phyloP scores from a whole-genome alignment of 1,140 invertebrate genomes.

The Brachionus calyciflorus region DNA sequence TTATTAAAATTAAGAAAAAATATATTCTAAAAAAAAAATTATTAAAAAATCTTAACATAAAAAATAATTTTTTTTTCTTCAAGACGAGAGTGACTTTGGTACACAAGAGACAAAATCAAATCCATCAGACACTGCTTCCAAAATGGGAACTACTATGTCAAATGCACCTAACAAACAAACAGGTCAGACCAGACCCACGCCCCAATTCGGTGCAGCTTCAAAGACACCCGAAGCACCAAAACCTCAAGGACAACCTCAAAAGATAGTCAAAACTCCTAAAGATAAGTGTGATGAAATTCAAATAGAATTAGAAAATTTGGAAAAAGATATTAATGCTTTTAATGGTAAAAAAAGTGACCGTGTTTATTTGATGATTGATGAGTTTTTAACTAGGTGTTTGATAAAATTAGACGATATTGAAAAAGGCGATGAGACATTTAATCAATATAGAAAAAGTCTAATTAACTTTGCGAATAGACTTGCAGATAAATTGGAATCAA shows the following conservation, averaged over 20 bases:
- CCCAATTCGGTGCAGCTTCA: not conserved
- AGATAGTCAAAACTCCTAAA: constrained; percentile 10
- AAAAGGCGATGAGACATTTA: constrained; percentile 17
- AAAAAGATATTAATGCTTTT: constrained; percentile 32
- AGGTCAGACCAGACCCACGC: not conserved
- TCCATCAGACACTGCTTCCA: not conserved
- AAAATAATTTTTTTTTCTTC: not conserved
- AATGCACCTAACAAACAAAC: not conserved
- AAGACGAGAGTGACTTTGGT: constrained; percentile 11
- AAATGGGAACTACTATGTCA: constrained; percentile 35
- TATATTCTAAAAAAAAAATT: constrained; percentile 11
- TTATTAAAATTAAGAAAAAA: constrained; percentile 44
- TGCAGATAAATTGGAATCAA: not conserved
- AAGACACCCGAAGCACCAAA: not conserved
- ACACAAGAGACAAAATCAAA: not conserved
- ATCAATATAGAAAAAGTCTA: not conserved
- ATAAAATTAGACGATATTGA: constrained; percentile 22
- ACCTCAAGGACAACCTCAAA: not conserved
- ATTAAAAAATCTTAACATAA: not conserved
- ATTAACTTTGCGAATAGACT: constrained; percentile 24
- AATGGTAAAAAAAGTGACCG: not conserved
- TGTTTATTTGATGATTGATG: not conserved
- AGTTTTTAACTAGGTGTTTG: constrained; percentile 32
- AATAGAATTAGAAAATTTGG: constrained; percentile 19
- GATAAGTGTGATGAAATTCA: constrained; percentile 21